These are phyloP conservation scores for Arctocebus calabarensis DNA, from an alignment of 2,797 vertebrate species.

Conservation along the genomic window DNA sequence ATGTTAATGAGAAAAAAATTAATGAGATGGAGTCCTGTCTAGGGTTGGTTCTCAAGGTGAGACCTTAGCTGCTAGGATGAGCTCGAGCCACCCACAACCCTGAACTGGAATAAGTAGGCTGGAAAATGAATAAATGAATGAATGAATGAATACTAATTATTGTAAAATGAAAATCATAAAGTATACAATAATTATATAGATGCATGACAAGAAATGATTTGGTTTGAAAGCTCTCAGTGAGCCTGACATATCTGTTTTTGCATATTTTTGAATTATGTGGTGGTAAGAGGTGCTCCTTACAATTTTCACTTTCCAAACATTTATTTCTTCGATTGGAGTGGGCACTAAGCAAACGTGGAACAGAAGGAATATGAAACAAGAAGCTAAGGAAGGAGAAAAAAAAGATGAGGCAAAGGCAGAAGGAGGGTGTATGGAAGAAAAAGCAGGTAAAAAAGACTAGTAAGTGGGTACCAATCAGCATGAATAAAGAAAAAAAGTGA, in stretches of 20 bases:
- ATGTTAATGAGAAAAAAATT: neutral
- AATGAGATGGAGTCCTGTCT: neutral
- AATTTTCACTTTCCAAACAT: neutral
- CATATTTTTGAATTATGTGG: neutral
- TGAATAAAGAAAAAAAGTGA: neutral
- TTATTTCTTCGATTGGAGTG: neutral
- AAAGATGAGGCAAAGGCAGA: neutral
- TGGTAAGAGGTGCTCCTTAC: neutral
- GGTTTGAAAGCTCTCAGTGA: neutral
- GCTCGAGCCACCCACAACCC: neutral
- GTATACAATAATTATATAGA: neutral
- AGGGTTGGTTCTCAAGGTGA: neutral
- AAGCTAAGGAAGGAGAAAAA: neutral
- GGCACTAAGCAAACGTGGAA: neutral
- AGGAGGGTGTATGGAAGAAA: neutral
- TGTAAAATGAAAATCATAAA: neutral
- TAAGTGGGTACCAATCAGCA: neutral
- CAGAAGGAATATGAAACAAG: neutral
- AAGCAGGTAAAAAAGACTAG: neutral
- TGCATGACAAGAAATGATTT: neutral
- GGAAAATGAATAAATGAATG: neutral
- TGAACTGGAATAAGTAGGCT: neutral
- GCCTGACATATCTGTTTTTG: neutral
- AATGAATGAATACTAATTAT: neutral
- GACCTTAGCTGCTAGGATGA: neutral